phyloP scores from a whole-genome alignment of 1,140 invertebrate species.

The Tetraneura akinire region DNA sequence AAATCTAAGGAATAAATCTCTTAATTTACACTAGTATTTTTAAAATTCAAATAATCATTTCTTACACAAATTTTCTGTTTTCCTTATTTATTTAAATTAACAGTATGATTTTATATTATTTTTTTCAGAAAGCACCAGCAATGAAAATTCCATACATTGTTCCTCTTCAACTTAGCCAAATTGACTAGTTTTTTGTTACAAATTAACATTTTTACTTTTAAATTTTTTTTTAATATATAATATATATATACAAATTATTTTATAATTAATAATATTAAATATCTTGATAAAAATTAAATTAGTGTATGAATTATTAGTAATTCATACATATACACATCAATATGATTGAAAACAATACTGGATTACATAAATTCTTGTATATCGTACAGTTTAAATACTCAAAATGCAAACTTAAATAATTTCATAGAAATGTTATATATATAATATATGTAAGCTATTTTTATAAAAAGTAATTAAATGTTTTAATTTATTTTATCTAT shows the following conservation, averaged over 20 bases:
- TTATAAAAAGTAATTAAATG: too few species aligned
- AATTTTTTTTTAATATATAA: neutral
- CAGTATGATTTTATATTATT: neutral
- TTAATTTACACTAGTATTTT: too few species aligned
- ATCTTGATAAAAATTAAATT: too few species aligned
- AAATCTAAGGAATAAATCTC: too few species aligned
- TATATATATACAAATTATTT: neutral
- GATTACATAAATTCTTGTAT: neutral
- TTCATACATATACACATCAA: neutral
- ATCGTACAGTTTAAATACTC: too few species aligned
- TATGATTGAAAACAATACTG: neutral
- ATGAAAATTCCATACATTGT: conserved; percentile 12
- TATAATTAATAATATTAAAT: too few species aligned
- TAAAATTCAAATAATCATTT: too few species aligned
- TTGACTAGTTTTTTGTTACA: neutral
- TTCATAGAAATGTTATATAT: too few species aligned
- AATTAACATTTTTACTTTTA: neutral
- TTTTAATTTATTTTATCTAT: too few species aligned
- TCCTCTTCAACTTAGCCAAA: neutral
- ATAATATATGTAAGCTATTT: too few species aligned
- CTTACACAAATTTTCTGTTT: too few species aligned
- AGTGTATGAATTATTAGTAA: neutral
- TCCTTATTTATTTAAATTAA: neutral
- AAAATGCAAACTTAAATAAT: too few species aligned
- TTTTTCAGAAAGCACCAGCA: conserved; percentile 19